Base-by-base conservation (phyloP, 2,797 vertebrate species). In the Xiphophorus birchmanni region DNA sequence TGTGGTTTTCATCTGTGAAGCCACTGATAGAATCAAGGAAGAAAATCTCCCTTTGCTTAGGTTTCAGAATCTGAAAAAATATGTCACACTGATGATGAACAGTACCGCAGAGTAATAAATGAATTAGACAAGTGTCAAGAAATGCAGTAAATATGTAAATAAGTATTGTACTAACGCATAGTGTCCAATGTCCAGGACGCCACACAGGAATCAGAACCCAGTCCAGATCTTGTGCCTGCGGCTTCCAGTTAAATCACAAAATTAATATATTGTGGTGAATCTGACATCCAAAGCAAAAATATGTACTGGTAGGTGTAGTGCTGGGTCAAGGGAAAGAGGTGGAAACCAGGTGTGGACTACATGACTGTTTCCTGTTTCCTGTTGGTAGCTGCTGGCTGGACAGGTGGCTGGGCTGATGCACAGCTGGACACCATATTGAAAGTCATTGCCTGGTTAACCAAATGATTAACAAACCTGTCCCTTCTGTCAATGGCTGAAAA, bases 101-200 rank as follows among this genome's bases (percentile, higher is more conserved):
- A 32, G 1, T 32, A 32, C 32, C 32, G 32, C 32, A 32, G 32
- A 32, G 32, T 32, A 32, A 32, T 32, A 32, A 32, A 32, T 32
- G 32, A 32, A 37, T 37, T 67, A 29, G 37, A 37, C 35, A 37
- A 37, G 35, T 37, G 35, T 37, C 35, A 37, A 37, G 63, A 40
- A 40, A 67, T 40, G 63, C 63, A 67, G 63, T 21, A 67, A 67
- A 37, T 21, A 67, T 32, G 63, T 40, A 67, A 67, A 67, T 67
- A 67, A 37, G 32, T 67, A 37, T 21, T 67, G 63, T 67, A 67
- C 35, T 67, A 67, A 40, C 63, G 35, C 35, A 67, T 37, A 67
- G 63, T 67, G 63, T 67, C 63, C 63, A 67, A 67, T 67, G 63
- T 67, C 32, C 63, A 40, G 63, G 63, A 67, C 32, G 63, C 63